These are phyloP conservation scores for Cydia strobilella DNA, from an alignment of 1,140 invertebrate species.

Conservation along the genomic window DNA sequence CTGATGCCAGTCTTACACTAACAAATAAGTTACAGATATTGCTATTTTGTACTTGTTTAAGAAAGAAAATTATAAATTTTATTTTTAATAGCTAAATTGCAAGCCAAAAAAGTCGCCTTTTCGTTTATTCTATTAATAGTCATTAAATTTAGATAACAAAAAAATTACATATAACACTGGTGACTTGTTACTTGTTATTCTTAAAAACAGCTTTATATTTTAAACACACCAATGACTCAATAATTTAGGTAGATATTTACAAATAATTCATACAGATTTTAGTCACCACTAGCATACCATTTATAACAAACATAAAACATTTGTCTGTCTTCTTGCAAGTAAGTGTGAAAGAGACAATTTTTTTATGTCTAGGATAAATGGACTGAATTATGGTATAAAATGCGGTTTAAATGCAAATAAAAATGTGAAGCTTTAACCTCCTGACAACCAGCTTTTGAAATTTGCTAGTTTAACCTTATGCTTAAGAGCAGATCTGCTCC, in stretches of 20 bases:
- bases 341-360: background rate
- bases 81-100: conserved; percentile 21
- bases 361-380: background rate
- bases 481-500: no score
- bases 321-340: background rate
- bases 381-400: background rate
- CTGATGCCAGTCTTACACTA: background rate
- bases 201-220: background rate
- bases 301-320: background rate
- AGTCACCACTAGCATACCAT: background rate
- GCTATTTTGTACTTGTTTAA: conserved; percentile 32
- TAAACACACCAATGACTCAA: conserved; percentile 23
- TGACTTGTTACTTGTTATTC: background rate
- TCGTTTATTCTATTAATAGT: conserved; percentile 8
- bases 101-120: conserved; percentile 28
- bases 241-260: conserved; percentile 30
- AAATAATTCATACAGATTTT: conserved; percentile 10
- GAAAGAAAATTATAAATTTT: conserved; percentile 8
- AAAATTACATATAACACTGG: background rate
- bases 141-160: background rate
- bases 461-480: no score
- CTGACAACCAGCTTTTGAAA: no score
- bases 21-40: conserved; percentile 31
- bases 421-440: background rate
- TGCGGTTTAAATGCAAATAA: background rate